Conservation (phyloP, 2,888 invertebrate species). For the Eurytoma adleriae region DNA sequence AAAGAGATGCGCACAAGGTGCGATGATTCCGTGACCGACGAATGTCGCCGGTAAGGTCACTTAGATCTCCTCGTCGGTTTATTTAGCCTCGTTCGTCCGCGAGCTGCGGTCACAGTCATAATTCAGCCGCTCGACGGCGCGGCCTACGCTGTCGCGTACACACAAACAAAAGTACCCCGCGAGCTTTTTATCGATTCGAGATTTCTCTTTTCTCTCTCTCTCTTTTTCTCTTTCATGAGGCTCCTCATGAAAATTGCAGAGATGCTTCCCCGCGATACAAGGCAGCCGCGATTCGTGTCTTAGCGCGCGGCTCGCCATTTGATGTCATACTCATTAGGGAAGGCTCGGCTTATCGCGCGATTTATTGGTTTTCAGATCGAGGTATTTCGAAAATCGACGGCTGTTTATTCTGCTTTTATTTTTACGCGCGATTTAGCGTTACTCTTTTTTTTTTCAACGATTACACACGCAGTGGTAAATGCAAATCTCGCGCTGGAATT, state of each 20-base stretch:
- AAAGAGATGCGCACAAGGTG: no score
- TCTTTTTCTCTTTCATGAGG: not conserved
- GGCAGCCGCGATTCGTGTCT: not conserved
- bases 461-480: not conserved
- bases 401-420: constrained; percentile 1
- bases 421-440: not conserved
- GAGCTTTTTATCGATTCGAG: constrained; percentile 60
- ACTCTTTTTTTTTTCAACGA: no score
- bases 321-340: constrained; percentile 3
- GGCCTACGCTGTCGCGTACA: not conserved
- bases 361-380: not conserved
- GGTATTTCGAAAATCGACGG: not conserved
- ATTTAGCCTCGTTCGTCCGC: constrained; percentile 72
- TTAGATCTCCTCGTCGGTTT: constrained; percentile 65
- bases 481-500: not conserved
- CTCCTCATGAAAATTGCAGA: not conserved
- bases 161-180: constrained; percentile 31
- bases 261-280: not conserved
- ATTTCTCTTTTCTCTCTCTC: not conserved
- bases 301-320: not conserved
- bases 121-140: constrained; percentile 62
- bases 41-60: constrained; percentile 25
- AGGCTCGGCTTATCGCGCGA: not conserved
- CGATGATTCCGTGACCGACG: constrained; percentile 22
- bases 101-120: constrained; percentile 68